Evolutionary conservation across 2,113 vertebrate genomes (phyloP).

Genomic region (Ailurus styani): DNA sequence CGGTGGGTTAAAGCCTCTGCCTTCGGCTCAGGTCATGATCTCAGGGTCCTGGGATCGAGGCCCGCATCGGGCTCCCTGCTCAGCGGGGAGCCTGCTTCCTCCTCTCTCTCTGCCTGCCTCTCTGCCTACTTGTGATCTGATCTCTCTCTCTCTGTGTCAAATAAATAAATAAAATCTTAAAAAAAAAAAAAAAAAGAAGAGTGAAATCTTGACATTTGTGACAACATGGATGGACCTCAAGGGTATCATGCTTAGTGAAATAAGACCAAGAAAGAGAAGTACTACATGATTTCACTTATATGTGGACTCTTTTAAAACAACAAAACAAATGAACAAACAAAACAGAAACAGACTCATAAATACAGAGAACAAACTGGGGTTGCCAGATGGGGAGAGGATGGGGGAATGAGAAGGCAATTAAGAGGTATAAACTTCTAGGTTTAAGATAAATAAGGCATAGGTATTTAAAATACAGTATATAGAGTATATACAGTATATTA

Average conservation of each 20-base stretch:
- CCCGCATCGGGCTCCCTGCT: too few species aligned
- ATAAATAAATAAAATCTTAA: too few species aligned
- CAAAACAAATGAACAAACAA: neutral
- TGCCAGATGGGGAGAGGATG: neutral
- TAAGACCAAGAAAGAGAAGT: neutral
- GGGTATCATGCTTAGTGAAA: neutral
- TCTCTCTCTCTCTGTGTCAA: too few species aligned
- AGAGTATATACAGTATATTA: neutral
- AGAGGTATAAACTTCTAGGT: neutral
- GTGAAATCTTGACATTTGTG: neutral
- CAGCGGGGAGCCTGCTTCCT: too few species aligned
- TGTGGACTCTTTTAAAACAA: neutral
- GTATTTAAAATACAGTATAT: neutral
- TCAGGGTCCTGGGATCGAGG: too few species aligned
- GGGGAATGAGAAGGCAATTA: neutral
- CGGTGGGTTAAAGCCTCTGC: too few species aligned
- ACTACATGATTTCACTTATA: neutral
- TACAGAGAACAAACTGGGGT: neutral
- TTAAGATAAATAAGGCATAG: neutral
- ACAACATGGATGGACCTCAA: neutral
- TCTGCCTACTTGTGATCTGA: too few species aligned
- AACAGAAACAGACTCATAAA: neutral
- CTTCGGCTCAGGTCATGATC: too few species aligned
- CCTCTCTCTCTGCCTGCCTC: too few species aligned
- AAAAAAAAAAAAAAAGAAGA: too few species aligned